These are phyloP conservation scores for Brachionus calyciflorus DNA, from an alignment of 1,140 invertebrate genomes.

Conservation along the genomic window DNA sequence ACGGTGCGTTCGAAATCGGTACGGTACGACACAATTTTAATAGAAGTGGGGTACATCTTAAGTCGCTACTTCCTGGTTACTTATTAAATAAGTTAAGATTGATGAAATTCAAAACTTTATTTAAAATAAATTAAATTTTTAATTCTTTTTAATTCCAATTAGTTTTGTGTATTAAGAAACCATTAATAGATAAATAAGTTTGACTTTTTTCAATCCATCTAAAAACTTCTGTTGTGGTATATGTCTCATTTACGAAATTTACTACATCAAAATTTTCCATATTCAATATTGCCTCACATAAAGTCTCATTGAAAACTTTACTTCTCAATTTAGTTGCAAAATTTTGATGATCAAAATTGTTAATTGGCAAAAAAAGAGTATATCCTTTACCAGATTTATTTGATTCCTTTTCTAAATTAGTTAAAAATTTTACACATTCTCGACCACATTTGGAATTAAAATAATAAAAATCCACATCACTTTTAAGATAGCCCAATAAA, in stretches of 20 bases:
- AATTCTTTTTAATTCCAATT: neutral
- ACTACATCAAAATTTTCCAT: neutral
- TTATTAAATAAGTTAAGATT: too few species aligned
- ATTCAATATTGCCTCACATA: neutral
- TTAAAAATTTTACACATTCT: neutral
- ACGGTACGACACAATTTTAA: too few species aligned
- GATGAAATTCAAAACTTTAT: too few species aligned
- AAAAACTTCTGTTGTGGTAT: neutral
- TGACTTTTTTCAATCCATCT: neutral
- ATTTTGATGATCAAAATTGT: neutral
- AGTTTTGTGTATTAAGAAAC: neutral
- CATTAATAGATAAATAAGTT: slow-evolving; percentile 4
- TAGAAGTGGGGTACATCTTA: too few species aligned
- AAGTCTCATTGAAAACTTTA: neutral
- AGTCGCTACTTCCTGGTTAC: too few species aligned
- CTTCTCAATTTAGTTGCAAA: neutral
- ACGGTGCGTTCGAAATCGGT: too few species aligned
- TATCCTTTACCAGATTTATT: neutral
- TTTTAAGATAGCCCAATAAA: neutral
- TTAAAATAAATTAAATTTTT: too few species aligned
- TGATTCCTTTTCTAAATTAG: neutral
- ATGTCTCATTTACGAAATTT: neutral
- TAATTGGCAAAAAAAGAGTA: slow-evolving; percentile 23
- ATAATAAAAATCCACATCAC: neutral
- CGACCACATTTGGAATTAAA: neutral